Base-by-base conservation (phyloP, 1,140 invertebrate species). In the Leptestheria dahalacensis region DNA sequence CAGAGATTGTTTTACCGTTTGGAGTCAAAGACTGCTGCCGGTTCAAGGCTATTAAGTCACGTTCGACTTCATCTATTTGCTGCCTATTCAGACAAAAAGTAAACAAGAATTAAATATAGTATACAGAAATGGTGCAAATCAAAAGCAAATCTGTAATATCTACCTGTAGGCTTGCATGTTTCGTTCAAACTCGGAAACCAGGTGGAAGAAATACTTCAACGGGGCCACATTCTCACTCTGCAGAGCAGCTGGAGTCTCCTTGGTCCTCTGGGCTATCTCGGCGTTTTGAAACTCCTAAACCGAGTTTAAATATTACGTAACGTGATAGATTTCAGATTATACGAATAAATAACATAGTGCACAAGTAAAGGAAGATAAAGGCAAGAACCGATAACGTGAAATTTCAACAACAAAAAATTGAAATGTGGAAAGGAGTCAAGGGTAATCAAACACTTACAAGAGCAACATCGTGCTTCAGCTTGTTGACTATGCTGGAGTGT, bases 211-310 rank as follows among this genome's bases (percentile, higher is more conserved):
- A 66, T 84, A 88, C 64, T 82, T 74, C n/a, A 82, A 72, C 0
- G 85, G 85, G 2, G 82, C 79, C 55, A 74, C 80, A 66, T 87
- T 85, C 68, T 88, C 85, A 69, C 85, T 85, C 68, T 88, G 85
- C 15, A 88, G 71, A 2, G 82, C 82, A 1, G 79, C 70, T 10
- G 85, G 83, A 6, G 81, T 85, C 62, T 87, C 84, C 63, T 86
- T 84, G 0, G 84, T 88, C 62, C 84, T 75, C 66, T 86, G 83
- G 0, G 84, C 81, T 73, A 87, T 86, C 72, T 88, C 85, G 48
- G 82, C 78, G 66, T 82, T 78, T 68, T 85, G 83, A 41, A 86
- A 73, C 58, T 83, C 79, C 75, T 78, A 63, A 26, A 64, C 62
- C 51, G 62, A 60, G 29, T 50, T 2, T 26, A 50, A 60, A 59